Evolutionary conservation across 2,888 invertebrate genomes (phyloP), one percentile per base, ranked within the genome.

Genomic region (Melolontha melolontha): DNA sequence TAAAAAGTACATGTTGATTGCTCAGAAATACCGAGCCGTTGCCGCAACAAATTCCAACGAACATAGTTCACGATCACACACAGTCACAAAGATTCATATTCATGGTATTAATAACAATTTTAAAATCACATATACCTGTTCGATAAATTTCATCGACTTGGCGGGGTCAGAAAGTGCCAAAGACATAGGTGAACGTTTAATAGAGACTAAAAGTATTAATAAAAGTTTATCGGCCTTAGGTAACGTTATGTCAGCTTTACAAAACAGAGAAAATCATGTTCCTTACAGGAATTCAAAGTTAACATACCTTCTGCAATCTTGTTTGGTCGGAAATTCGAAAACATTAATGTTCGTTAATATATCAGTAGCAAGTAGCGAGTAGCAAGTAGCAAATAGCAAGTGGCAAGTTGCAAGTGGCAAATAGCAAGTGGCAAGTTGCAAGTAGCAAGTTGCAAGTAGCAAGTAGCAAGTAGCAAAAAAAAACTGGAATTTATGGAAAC

Each of bases 271-370:
- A 71, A 88, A 89, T 63, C 94, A 96, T 79, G 88, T 97, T 54
- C 96, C 96, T 0, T 97, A 95, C 80, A 87, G 96, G 67, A 94
- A 96, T 83, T 94, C 94, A 0, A 96, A 96, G 81, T 84, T 97
- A 14, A 97, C 96, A 0, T 94, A 93, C 82, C 84, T 96, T 22
- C 83, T 97, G 64, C 95, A 95, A 89, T 94, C 94, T n/a, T 92
- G 92, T 71, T 85, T 97, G 8, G 96, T 96, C 7, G 96, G 96
- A 0, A 96, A 94, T 81, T 94, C 95, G 0, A 97, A 97, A 84
- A 95, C 95, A 0, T 87, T 97, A 42, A 96, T 97, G 95, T 91
- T 97, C 82, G 91, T 96, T 41, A 96, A 96, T 84, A 89, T 96
- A 51, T 34, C 57, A 22, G n/a, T n/a, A n/a, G n/a, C n/a, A n/a